These are phyloP conservation scores for Mus spretus DNA, from an alignment of 2,797 vertebrate genomes.

Conservation along the genomic window DNA sequence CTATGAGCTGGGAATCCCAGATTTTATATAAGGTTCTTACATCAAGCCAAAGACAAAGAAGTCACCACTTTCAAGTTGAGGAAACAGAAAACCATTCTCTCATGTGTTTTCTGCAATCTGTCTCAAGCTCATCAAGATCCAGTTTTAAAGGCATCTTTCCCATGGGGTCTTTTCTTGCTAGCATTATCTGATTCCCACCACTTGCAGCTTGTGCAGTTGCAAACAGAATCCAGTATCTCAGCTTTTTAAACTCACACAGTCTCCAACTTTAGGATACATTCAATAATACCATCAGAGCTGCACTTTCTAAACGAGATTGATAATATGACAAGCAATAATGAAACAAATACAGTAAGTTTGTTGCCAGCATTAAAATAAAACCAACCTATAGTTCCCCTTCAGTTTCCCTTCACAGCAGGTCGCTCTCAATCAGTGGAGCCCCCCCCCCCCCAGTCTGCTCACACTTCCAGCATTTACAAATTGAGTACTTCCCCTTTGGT, in stretches of 20 bases:
- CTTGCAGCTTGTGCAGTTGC: neutral
- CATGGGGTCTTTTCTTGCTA: neutral
- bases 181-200: neutral
- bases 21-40: neutral
- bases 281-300: neutral
- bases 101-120: neutral
- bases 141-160: constrained; percentile 22
- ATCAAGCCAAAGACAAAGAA: neutral
- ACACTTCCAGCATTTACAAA: no score
- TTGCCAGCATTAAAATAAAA: neutral
- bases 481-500: no score
- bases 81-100: constrained; percentile 2
- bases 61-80: neutral
- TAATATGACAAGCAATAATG: neutral
- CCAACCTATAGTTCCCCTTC: neutral
- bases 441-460: no score
- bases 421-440: neutral
- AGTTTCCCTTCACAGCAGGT: neutral
- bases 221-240: neutral
- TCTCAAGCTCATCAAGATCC: neutral
- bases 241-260: neutral
- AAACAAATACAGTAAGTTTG: neutral
- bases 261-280: neutral
- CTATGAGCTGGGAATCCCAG: neutral
- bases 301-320: neutral